phyloP scores from a whole-genome alignment of 1,140 invertebrate species.

The Steinernema khuongi region DNA sequence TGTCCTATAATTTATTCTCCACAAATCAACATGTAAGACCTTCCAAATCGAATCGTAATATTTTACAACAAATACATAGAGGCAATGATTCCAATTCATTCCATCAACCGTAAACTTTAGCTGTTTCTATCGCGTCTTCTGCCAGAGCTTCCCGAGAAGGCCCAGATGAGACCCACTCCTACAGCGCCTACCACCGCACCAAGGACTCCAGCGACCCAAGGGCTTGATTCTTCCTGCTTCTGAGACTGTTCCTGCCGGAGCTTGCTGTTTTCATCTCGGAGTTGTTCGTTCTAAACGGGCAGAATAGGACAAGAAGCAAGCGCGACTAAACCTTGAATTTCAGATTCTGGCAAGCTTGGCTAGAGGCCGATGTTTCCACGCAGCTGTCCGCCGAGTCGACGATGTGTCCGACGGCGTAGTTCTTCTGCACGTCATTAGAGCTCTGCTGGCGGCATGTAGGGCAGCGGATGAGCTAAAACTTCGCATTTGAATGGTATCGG shows the following conservation, averaged over 20 bases:
- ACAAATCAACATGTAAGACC: no score
- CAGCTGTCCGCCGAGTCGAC: neutral
- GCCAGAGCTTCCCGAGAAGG: no score
- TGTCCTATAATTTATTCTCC: no score
- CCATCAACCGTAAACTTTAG: no score
- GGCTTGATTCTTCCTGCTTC: neutral
- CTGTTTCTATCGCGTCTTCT: no score
- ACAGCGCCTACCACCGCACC: neutral
- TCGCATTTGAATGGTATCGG: neutral
- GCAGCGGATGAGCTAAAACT: neutral
- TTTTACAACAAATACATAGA: no score
- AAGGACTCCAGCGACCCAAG: neutral
- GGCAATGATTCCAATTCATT: no score
- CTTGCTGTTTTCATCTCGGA: neutral
- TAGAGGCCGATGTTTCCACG: neutral
- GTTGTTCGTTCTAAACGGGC: neutral
- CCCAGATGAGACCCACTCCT: neutral
- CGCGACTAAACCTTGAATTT: neutral
- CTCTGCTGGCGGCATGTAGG: neutral
- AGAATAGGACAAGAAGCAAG: neutral
- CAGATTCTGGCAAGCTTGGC: slow-evolving; percentile 3
- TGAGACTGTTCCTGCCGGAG: neutral
- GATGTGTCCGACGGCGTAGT: neutral
- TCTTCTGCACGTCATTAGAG: neutral
- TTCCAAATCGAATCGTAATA: no score